Base-by-base conservation (phyloP, 1,140 invertebrate species). In the Drosophila tristis region DNA sequence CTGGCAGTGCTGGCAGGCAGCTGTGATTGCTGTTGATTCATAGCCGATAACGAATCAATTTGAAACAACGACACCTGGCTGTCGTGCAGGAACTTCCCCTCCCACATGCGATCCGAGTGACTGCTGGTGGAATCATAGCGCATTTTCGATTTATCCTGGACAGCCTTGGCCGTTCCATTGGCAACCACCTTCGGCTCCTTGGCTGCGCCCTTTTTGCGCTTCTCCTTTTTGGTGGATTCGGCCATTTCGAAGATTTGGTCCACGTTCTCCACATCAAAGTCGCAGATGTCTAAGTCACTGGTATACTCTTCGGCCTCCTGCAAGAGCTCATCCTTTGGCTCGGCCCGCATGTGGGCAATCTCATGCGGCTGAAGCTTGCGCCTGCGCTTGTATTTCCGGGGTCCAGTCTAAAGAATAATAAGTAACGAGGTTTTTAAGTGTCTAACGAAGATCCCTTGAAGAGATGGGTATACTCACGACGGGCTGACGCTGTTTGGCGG, bases 361-460 rank as follows among this genome's bases (percentile, higher is more conserved):
- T 95, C 95, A 67, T 95, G 94, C 0, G 94, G 93, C 67, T 96
- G 96, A 5, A 96, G 77, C 91, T 96, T 96, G 47, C 96, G 94
- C 48, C 96, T 93, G 1, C 96, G 93, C 90, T 96, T 96, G 78
- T 97, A 97, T 77, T 96, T 97, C 0, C 96, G 93, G 0, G 96
- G 96, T 4, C 96, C 96, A 31, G 93, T 94, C 94, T 94, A 35
- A 56, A n/a, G 11, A 5, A 4, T 6, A 50, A 42, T 5, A 68
- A 29, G 43, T 9, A 76, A 13, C 0, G n/a, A 29, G 20, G 20
- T 49, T 15, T 8, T 8, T 11, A 43, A 31, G 0, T 16, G 16
- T 42, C 4, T 5, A 51, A 23, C 13, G 20, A 11, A 42, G n/a
- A 53, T 39, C 6, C 7, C 1, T 8, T 31, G 1, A 23, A 4